A percentile compares a stretch with the other conserved stretches of the same genome.
phyloP scores from a whole-genome alignment of 2,797 vertebrate genomes.

The Gallirallus australis region DNA sequence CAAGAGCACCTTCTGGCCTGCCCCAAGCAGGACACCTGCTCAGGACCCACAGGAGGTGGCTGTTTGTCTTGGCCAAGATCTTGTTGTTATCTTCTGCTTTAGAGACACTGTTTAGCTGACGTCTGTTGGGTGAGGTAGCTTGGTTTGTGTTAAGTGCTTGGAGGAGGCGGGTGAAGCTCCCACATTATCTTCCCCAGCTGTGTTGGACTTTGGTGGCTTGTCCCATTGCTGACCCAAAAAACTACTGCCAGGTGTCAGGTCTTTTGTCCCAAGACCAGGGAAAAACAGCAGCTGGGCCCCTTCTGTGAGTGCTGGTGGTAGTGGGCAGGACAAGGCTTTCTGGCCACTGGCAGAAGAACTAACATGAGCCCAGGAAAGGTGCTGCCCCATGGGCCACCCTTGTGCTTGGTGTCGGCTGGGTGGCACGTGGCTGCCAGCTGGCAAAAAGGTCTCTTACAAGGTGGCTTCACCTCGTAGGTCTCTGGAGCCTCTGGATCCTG shows the following conservation, averaged over 20 bases:
- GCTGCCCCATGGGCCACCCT: not conserved
- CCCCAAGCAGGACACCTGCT: not conserved
- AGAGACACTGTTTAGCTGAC: not conserved
- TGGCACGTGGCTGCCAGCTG: not conserved
- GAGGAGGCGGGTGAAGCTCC: not conserved
- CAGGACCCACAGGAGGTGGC: not conserved
- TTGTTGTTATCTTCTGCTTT: fast-evolving
- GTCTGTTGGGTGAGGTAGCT: not conserved
- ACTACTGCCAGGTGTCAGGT: not conserved
- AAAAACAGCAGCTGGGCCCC: not conserved
- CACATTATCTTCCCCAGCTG: not conserved
- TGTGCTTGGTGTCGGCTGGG: fast-evolving
- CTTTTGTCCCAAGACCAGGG: not conserved
- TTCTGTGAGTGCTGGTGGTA: not conserved
- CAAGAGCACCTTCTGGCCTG: not conserved
- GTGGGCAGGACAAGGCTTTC: not conserved
- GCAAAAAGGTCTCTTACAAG: not conserved
- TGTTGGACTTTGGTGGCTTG: not conserved
- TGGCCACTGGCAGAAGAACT: not conserved
- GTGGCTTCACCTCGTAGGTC: conserved; percentile 76
- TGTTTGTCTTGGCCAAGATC: not conserved
- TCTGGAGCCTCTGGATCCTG: conserved; percentile 85
- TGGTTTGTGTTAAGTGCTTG: not conserved
- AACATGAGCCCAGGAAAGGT: not conserved
- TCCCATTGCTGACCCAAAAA: not conserved